These are phyloP conservation scores for Machaerirhynchus nigripectus DNA, from an alignment of 2,113 vertebrate species.

Conservation along the genomic window DNA sequence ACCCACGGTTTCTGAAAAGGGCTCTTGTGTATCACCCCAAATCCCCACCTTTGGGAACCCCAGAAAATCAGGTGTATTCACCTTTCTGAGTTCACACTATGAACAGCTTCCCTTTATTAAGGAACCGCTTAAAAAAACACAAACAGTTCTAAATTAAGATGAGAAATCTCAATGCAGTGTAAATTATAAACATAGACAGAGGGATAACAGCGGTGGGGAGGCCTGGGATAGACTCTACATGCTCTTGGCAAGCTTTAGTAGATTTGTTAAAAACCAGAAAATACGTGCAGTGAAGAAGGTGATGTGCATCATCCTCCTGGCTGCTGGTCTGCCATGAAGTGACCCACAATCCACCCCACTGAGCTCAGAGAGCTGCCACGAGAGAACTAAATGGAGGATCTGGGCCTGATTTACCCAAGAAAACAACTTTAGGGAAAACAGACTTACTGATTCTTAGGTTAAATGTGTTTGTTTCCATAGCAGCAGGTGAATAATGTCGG, in stretches of 20 bases:
- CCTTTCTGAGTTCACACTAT: not conserved
- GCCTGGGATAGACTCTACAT: not conserved
- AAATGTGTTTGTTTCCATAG: conserved; percentile 17
- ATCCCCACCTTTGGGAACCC: not conserved
- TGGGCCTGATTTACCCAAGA: not conserved
- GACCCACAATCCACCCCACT: not conserved
- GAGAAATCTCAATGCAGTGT: not conserved
- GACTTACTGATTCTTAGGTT: not conserved
- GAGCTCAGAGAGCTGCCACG: not conserved
- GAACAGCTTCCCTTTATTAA: not conserved
- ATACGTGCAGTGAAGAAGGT: accelerated
- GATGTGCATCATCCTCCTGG: not conserved
- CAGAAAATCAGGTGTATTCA: not conserved
- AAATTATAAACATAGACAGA: not conserved
- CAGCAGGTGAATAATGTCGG: conserved; percentile 26
- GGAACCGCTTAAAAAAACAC: not conserved
- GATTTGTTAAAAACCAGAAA: not conserved
- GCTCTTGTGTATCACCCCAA: accelerated
- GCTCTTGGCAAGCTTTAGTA: not conserved
- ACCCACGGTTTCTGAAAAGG: accelerated
- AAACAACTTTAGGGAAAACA: not conserved
- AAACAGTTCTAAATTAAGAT: not conserved
- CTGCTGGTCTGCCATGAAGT: not conserved
- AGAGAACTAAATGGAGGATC: not conserved
- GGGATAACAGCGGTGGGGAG: not conserved